phyloP scores from a whole-genome alignment of 2,113 vertebrate genomes.

The Leptobrachium ailaonicum region DNA sequence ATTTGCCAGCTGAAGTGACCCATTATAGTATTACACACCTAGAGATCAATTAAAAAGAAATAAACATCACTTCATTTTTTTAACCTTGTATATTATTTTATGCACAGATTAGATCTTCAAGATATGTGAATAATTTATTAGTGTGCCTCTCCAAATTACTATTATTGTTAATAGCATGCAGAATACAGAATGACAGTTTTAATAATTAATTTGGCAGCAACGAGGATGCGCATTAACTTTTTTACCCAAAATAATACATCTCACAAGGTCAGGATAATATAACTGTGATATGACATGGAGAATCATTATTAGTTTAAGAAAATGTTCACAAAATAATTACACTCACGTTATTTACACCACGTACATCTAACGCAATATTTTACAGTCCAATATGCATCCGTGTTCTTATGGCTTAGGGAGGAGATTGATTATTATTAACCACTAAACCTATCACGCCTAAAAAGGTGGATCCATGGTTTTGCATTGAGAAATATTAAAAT shows the following conservation, averaged over 20 bases:
- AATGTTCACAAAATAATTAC: too few relatives aligned
- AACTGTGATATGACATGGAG: background rate
- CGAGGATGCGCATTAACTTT: background rate
- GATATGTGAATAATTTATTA: slow-evolving; percentile 4
- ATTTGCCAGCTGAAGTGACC: too few relatives aligned
- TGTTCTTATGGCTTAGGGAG: too few relatives aligned
- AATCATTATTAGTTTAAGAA: background rate
- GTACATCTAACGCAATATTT: too few relatives aligned
- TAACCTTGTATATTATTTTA: background rate
- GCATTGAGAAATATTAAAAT: too few relatives aligned
- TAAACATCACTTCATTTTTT: background rate
- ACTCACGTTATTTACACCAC: too few relatives aligned
- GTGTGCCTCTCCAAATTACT: slow-evolving; percentile 6
- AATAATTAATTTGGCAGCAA: slow-evolving; percentile 15
- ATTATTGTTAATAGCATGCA: slow-evolving; percentile 19
- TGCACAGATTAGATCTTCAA: background rate
- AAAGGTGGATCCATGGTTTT: too few relatives aligned
- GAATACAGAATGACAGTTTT: slow-evolving; percentile 20
- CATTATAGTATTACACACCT: too few relatives aligned
- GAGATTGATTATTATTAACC: too few relatives aligned
- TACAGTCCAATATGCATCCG: too few relatives aligned
- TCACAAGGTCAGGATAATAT: slow-evolving; percentile 20
- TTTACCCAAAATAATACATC: background rate
- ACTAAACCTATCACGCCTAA: too few relatives aligned
- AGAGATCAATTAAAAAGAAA: background rate